Conservation (phyloP, 2,888 invertebrate genomes). For the Papilio protenor region DNA sequence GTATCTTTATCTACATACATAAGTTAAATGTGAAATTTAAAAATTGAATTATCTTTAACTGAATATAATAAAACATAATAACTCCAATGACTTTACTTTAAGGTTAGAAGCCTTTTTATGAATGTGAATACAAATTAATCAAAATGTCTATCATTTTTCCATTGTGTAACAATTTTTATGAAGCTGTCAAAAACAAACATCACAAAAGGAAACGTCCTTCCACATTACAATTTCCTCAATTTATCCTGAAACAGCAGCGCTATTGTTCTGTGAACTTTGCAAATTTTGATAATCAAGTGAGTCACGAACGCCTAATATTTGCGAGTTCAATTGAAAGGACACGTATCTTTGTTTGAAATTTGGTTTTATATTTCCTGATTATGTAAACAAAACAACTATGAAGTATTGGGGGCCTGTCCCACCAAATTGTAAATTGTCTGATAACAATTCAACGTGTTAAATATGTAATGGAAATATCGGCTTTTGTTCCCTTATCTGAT, state of each 20-base stretch:
- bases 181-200: background rate
- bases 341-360: slow-evolving; percentile 2
- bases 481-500: too few relatives aligned
- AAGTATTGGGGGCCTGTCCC: too few relatives aligned
- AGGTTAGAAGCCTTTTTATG: background rate
- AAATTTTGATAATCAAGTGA: slow-evolving; percentile 39
- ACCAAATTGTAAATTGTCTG: too few relatives aligned
- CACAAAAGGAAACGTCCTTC: background rate
- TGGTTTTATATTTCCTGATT: background rate
- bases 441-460: too few relatives aligned
- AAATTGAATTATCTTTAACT: background rate
- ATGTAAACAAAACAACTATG: background rate
- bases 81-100: background rate
- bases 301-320: slow-evolving; percentile 40
- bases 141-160: background rate
- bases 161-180: background rate
- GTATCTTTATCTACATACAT: background rate
- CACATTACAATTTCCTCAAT: slow-evolving; percentile 36
- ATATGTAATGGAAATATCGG: too few relatives aligned
- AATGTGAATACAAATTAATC: background rate
- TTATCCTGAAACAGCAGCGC: slow-evolving; percentile 25
- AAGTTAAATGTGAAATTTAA: background rate
- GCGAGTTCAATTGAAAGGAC: slow-evolving; percentile 10
- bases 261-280: slow-evolving; percentile 34
- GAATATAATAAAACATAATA: background rate